Evolutionary conservation across 2,797 vertebrate species (phyloP), one percentile per base, ranked within the genome.

Genomic region (Apodemus agrarius): DNA sequence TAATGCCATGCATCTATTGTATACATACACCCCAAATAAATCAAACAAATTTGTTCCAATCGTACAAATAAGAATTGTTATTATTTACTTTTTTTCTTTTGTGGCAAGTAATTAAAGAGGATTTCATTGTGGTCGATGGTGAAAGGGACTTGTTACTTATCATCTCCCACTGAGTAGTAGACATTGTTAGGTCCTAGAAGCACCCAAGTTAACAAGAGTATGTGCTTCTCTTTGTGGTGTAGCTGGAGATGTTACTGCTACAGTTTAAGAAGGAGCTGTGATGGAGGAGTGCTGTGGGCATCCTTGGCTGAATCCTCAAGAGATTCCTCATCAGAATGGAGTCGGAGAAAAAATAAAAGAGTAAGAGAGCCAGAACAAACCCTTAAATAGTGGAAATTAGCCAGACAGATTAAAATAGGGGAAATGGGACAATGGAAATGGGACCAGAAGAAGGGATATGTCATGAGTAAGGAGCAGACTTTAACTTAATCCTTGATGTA

Each of bases 391-490:
- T 6, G 49, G n/a, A 80, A 63, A 93, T 80, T 29, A 89, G 24
- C 57, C 43, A 40, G 16, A 9, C 24, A 37, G 40, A 12, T 21
- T 49, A 40, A 83, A 14, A 40, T n/a, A 1, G 7, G 1, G 6
- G 3, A 49, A 46, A 1, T 12, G 0, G 7, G 5, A 52, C 2
- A 52, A 4, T 0, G 37, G 40, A 61, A 63, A 46, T 43, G 3
- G 43, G 43, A 65, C 49, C 8, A n/a, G 57, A 37, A 17, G 3
- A 29, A 24, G 37, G 19, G 17, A 26, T 17, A 19, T 3, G 8
- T 24, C 6, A 3, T 8, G 49, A 24, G 16, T 7, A 7, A 72
- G 37, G 1, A 67, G 37, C 43, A 65, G 0, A 4, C 24, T 78
- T 74, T 19, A 29, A 31, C 34, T 40, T 13, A 22, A 0, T 37